Conservation (phyloP, 2,113 vertebrate genomes). For the Heliornis fulica region DNA sequence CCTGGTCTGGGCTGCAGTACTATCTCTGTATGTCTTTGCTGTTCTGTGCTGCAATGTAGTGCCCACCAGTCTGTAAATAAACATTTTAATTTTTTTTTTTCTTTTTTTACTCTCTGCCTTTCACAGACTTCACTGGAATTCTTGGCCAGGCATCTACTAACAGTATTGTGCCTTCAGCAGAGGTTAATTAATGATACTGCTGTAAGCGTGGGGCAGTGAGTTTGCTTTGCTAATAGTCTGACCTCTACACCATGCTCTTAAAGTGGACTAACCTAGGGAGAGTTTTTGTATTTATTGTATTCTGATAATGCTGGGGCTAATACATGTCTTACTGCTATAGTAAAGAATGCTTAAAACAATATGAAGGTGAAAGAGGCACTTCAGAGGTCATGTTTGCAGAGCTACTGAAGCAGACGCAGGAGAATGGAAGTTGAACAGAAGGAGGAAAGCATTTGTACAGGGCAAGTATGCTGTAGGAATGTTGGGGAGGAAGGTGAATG, state of each 20-base stretch:
- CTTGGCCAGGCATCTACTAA: not conserved
- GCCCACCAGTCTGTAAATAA: not conserved
- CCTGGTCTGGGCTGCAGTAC: not conserved
- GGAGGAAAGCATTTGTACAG: not conserved
- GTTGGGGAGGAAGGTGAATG: not conserved
- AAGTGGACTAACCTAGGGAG: not conserved
- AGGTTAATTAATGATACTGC: not conserved
- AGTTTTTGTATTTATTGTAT: not conserved
- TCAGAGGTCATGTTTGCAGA: not conserved
- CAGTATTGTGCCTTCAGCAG: not conserved
- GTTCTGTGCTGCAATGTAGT: not conserved
- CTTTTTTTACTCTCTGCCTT: not conserved
- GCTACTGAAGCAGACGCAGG: not conserved
- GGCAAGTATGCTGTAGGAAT: not conserved
- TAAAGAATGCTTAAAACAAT: not conserved
- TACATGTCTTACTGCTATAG: not conserved
- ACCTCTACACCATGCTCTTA: not conserved
- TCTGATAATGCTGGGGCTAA: not conserved
- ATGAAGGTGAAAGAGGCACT: not conserved
- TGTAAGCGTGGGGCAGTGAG: not conserved
- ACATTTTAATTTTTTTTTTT: too few species aligned
- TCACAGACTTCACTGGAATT: not conserved
- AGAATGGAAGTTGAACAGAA: not conserved
- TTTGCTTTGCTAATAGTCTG: not conserved
- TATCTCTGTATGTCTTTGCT: not conserved